phyloP scores from a whole-genome alignment of 1,140 invertebrate genomes.

The Coptotermes formosanus region DNA sequence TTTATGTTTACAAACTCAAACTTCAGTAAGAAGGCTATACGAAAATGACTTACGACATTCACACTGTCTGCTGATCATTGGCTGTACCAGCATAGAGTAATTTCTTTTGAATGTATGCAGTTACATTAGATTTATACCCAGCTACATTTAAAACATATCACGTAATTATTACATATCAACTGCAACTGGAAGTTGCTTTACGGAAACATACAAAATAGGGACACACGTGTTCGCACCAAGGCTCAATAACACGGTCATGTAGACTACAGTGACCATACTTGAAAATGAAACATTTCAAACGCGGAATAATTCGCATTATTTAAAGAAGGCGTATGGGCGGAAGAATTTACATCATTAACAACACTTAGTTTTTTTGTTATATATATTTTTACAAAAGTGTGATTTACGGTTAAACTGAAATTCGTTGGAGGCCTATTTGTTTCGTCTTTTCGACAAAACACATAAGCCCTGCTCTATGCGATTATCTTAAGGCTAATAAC shows the following conservation, averaged over 20 bases:
- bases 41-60: too few species aligned
- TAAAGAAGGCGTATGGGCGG: background rate
- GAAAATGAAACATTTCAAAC: background rate
- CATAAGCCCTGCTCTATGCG: background rate
- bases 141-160: too few species aligned
- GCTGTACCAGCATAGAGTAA: too few species aligned
- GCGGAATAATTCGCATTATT: background rate
- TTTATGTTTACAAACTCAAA: too few species aligned
- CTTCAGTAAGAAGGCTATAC: too few species aligned
- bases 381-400: slow-evolving; percentile 10
- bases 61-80: too few species aligned
- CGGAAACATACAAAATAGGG: background rate
- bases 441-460: background rate
- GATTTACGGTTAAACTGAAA: background rate
- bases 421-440: background rate
- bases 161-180: background rate
- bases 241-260: background rate
- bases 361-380: background rate
- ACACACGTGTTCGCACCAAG: background rate
- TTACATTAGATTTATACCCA: too few species aligned
- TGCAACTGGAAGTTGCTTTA: background rate
- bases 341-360: background rate
- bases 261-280: background rate
- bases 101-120: too few species aligned
- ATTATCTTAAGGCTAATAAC: background rate